phyloP scores from a whole-genome alignment of 2,888 invertebrate species.

The Drosophila lacicola region DNA sequence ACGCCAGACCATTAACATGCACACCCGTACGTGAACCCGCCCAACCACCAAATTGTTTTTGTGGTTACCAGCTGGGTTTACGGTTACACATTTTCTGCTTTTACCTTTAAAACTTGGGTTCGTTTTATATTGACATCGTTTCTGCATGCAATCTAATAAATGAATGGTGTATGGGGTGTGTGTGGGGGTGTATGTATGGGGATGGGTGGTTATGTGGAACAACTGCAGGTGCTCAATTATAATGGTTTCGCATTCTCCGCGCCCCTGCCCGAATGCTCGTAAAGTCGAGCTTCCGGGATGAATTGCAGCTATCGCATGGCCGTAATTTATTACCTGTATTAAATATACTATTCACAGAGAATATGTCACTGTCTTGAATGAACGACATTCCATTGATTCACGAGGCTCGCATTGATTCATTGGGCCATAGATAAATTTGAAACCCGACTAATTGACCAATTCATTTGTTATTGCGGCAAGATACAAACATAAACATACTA shows the following conservation, averaged over 20 bases:
- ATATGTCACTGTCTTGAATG: slow-evolving; percentile 32
- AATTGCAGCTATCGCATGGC: slow-evolving; percentile 38
- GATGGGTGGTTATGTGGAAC: slow-evolving; percentile 22
- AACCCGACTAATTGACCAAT: slow-evolving; percentile 32
- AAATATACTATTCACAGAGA: slow-evolving; percentile 29
- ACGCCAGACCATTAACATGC: slow-evolving; percentile 61
- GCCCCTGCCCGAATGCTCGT: too few relatives aligned
- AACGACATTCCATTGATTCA: slow-evolving; percentile 33
- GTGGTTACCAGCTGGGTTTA: slow-evolving; percentile 71
- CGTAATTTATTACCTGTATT: slow-evolving; percentile 52
- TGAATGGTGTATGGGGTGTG: slow-evolving; percentile 18
- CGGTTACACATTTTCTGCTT: slow-evolving; percentile 65
- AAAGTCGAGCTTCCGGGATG: slow-evolving; percentile 32
- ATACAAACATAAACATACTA: slow-evolving; percentile 1
- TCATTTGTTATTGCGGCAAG: slow-evolving; percentile 17
- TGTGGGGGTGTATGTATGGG: slow-evolving; percentile 18
- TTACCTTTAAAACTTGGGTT: slow-evolving; percentile 37
- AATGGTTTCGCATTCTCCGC: slow-evolving; percentile 35
- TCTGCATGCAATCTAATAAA: slow-evolving; percentile 71
- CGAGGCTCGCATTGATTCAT: slow-evolving; percentile 27
- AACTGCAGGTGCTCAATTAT: slow-evolving; percentile 52
- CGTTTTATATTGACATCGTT: slow-evolving; percentile 62
- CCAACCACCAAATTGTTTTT: slow-evolving; percentile 70
- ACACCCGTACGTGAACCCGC: slow-evolving; percentile 9
- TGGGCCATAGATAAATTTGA: slow-evolving; percentile 14